Evolutionary conservation across 2,797 vertebrate species (phyloP), one percentile per base, ranked within the genome.

Genomic region (Lacerta agilis): DNA sequence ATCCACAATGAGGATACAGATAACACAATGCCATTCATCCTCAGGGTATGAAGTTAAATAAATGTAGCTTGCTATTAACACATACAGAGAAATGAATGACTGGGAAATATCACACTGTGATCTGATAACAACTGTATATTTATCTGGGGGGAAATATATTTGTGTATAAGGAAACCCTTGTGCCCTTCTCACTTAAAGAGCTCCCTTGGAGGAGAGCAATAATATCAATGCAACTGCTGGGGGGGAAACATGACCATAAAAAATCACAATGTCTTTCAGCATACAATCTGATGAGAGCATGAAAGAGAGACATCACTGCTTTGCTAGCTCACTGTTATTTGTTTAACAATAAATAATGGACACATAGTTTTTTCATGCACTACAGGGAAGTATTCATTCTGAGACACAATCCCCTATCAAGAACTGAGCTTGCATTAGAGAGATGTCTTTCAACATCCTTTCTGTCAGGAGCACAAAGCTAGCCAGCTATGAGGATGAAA

Each of bases 1-100:
- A 55, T 90, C 82, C 75, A 85, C 58, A 11, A 79, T 85, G 49
- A 38, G 29, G 71, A 72, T 25, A 49, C 81, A n/a, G 81, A 90
- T 88, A 75, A 36, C 27, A 41, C 81, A 71, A 55, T 86, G 77
- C 41, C 92, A 55, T 88, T 69, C 43, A 93, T 61, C 79, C 36
- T 79, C 58, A 67, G 7, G 29, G 17, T 75, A 5, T 66, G 8
- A 89, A 90, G 23, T 84, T 78, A 69, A 77, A 87, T 82, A 41
- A 87, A 38, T 2, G 2, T 88, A 33, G 0, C 4, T 20, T 88
- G 20, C 81, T 81, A 43, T 85, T 76, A 11, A n/a, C 71, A 13
- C 4, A 86, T 0, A 0, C 4, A 76, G 66, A 38, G 43, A 81
- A 85, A 88, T 13, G 0, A 18, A 29, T 85, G 66, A 58, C 49